phyloP scores from a whole-genome alignment of 2,797 vertebrate species.

The Xyrichtys novacula region DNA sequence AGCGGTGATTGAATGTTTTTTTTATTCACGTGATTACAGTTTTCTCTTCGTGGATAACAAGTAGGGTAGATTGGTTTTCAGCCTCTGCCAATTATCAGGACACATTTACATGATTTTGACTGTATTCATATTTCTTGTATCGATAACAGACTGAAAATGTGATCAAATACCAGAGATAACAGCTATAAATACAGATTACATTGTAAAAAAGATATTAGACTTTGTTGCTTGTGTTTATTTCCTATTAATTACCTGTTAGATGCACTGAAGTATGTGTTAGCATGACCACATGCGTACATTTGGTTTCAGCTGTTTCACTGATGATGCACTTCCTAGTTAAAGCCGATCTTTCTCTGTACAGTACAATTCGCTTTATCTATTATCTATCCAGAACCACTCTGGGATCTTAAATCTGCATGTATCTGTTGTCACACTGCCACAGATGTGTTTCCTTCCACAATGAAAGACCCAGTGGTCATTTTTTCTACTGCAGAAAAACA shows the following conservation, averaged over 20 bases:
- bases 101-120: no score
- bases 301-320: constrained; percentile 27
- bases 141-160: no score
- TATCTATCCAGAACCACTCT: constrained; percentile 40
- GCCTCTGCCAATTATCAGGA: no score
- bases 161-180: no score
- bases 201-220: no score
- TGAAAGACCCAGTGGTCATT: constrained; percentile 59
- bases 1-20: no score
- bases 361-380: constrained; percentile 24
- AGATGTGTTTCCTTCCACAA: constrained; percentile 54
- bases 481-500: constrained; percentile 43
- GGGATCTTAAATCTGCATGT: constrained; percentile 56
- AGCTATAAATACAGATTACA: no score
- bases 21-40: no score
- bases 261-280: constrained; percentile 4
- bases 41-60: no score
- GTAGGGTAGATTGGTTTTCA: no score
- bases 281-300: constrained; percentile 17
- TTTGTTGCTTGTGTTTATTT: no score
- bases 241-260: background rate
- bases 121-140: no score
- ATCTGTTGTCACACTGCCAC: constrained; percentile 53
- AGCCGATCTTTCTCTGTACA: constrained; percentile 27
- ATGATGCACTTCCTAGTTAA: constrained; percentile 27